Conservation (phyloP, 2,113 vertebrate species). For the Melanostigma gelatinosum region DNA sequence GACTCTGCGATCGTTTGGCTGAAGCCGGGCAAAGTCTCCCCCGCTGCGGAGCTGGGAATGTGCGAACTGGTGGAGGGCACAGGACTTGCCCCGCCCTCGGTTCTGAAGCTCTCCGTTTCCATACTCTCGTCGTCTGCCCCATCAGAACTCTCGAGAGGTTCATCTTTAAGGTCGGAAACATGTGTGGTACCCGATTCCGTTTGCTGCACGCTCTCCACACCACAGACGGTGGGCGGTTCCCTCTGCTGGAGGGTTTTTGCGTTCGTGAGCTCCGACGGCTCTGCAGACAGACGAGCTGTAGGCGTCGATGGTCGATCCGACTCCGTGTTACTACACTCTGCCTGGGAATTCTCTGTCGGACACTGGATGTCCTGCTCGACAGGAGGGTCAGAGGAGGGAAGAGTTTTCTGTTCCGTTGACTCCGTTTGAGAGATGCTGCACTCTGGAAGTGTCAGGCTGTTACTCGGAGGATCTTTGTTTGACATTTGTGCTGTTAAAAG, state of each 20-base stretch:
- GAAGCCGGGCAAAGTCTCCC: conserved; percentile 46
- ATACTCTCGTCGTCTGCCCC: conserved; percentile 46
- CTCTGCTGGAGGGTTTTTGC: conserved; percentile 48
- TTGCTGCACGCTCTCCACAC: conserved; percentile 46
- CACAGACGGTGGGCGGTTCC: conserved; percentile 31
- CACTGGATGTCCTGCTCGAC: conserved; percentile 46
- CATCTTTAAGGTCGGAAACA: conserved; percentile 56
- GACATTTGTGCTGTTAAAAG: conserved; percentile 68
- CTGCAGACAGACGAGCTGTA: conserved; percentile 37
- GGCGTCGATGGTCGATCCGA: conserved; percentile 39
- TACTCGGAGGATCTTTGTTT: conserved; percentile 71
- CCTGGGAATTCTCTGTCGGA: conserved; percentile 50
- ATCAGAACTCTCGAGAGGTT: conserved; percentile 32
- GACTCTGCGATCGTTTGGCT: conserved; percentile 33
- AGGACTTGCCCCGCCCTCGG: conserved; percentile 60
- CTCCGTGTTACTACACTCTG: conserved; percentile 64
- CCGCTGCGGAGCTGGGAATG: conserved; percentile 49
- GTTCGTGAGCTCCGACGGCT: conserved; percentile 25
- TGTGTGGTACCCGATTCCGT: conserved; percentile 6
- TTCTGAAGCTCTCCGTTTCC: conserved; percentile 45
- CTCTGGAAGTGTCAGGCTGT: conserved; percentile 71
- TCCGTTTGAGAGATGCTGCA: conserved; percentile 38
- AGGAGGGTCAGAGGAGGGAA: conserved; percentile 47
- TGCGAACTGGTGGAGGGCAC: conserved; percentile 57
- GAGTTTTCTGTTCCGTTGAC: conserved; percentile 54